Conservation (phyloP, 2,888 invertebrate species). For the Tricholauxania praeusta region DNA sequence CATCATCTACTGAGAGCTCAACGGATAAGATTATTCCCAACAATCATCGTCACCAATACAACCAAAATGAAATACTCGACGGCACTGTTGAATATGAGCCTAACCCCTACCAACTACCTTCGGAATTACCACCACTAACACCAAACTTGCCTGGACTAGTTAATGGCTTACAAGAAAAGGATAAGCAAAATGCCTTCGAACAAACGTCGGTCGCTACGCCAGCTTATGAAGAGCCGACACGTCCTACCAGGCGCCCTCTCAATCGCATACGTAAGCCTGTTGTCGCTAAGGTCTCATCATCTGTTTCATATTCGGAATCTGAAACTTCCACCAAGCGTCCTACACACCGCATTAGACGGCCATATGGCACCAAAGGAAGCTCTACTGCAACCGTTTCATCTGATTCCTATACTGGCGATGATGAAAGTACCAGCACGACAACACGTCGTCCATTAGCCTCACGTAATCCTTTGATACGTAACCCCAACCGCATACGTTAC, state of each 20-base stretch:
- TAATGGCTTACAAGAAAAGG: conserved; percentile 72
- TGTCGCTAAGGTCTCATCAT: conserved; percentile 62
- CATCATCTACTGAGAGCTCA: conserved; percentile 7
- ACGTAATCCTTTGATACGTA: conserved; percentile 63
- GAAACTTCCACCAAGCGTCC: conserved; percentile 61
- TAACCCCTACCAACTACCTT: conserved; percentile 71
- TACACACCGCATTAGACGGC: conserved; percentile 66
- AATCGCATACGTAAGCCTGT: conserved; percentile 70
- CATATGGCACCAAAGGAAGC: conserved; percentile 59
- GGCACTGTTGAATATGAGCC: conserved; percentile 66
- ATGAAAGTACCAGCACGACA: conserved; percentile 47
- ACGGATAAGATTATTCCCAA: conserved; percentile 46
- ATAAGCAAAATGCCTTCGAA: conserved; percentile 51
- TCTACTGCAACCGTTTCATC: conserved; percentile 44
- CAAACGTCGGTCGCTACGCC: conserved; percentile 65
- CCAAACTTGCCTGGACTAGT: conserved; percentile 73
- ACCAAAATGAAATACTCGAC: conserved; percentile 64
- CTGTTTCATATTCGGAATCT: conserved; percentile 62
- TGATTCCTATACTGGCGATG: conserved; percentile 37
- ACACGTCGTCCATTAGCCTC: conserved; percentile 54
- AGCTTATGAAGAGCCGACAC: conserved; percentile 60
- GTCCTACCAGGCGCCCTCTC: conserved; percentile 70
- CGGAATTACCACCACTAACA: conserved; percentile 72
- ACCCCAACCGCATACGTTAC: conserved; percentile 67
- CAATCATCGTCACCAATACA: conserved; percentile 61